Evolutionary conservation across 2,113 vertebrate species (phyloP).

Genomic region (Burhinus bistriatus): DNA sequence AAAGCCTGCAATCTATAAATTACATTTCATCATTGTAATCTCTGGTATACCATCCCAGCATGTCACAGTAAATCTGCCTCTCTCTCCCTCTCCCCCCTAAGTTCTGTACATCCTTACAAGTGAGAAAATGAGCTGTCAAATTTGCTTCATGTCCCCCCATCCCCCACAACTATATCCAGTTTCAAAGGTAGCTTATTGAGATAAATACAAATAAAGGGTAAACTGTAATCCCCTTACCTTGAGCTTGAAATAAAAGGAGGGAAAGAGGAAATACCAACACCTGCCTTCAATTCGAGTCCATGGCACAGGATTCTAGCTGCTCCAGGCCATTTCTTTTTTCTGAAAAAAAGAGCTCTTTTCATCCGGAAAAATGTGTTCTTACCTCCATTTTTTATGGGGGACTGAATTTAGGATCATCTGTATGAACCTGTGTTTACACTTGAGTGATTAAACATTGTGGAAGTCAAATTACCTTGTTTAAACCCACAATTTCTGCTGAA

Average conservation of each 20-base stretch:
- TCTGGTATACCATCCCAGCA: neutral
- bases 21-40: neutral
- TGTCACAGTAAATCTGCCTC: neutral
- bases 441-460: neutral
- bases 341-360: neutral
- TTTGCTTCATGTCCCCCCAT: neutral
- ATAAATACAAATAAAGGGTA: neutral
- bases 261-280: neutral
- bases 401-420: neutral
- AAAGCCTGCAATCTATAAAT: neutral
- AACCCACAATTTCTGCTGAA: neutral
- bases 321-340: neutral
- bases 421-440: neutral
- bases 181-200: neutral
- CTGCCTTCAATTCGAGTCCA: neutral
- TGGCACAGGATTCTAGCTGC: neutral
- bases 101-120: neutral
- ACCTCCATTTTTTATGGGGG: neutral
- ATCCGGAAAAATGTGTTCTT: neutral
- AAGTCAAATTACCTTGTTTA: neutral
- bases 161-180: neutral
- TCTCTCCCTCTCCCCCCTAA: neutral
- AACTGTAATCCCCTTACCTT: neutral
- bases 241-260: neutral
- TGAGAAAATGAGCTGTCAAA: neutral